These are phyloP conservation scores for Brenthis ino DNA, from an alignment of 2,888 invertebrate species.

Conservation along the genomic window DNA sequence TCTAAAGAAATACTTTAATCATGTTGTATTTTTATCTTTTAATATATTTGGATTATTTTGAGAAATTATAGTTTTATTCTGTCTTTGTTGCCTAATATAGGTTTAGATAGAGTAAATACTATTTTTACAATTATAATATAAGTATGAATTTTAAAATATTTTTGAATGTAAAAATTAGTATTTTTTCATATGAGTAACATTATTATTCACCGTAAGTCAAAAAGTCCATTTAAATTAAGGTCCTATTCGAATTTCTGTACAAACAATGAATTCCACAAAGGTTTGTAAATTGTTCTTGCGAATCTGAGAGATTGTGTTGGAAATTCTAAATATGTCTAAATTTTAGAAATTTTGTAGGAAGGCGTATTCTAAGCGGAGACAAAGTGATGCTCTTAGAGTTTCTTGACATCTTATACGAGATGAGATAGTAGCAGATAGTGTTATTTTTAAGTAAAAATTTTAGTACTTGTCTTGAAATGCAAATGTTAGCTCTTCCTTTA, in stretches of 20 bases:
- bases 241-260: not conserved
- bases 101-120: too few species aligned
- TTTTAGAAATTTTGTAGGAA: slow-evolving; percentile 12
- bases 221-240: too few species aligned
- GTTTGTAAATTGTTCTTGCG: not conserved
- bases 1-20: too few species aligned
- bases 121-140: too few species aligned
- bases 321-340: slow-evolving; percentile 9
- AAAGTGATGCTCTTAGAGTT: not conserved
- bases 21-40: too few species aligned
- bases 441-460: not conserved
- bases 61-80: too few species aligned
- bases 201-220: too few species aligned
- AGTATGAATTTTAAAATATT: too few species aligned
- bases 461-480: not conserved
- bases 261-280: slow-evolving; percentile 10
- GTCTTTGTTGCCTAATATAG: too few species aligned
- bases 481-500: not conserved
- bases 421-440: not conserved
- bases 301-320: not conserved
- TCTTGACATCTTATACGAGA: not conserved
- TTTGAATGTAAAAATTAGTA: too few species aligned
- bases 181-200: too few species aligned
- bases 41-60: too few species aligned
- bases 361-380: not conserved